Evolutionary conservation across 2,797 vertebrate species (phyloP), one percentile per base, ranked within the genome.

Genomic region (Mycteria americana): DNA sequence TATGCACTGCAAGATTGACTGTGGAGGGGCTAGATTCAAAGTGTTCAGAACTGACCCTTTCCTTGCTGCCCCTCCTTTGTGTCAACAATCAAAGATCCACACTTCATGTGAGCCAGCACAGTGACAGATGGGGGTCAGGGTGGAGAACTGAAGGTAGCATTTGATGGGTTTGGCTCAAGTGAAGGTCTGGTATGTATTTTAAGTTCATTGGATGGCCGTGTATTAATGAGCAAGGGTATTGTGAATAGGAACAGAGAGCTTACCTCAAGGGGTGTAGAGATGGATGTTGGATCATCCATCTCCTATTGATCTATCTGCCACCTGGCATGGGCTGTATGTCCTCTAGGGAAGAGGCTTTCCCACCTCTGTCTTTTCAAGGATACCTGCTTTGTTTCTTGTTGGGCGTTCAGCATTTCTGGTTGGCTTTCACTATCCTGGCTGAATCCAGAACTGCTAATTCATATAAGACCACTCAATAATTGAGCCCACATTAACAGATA

Each of bases 1-100:
- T 62, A 54, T 67, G 50, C 22, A 14, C 65, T 80, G 50, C 48
- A 73, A 51, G 69, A 63, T 39, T 0, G 2, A 15, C 62, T 74
- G 65, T 73, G 86, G 67, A 90, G 62, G 48, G 84, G 60, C 43
- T 78, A 31, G 80, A 90, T 75, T 95, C 87, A 81, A 83, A 96
- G 45, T 13, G 19, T 80, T 87, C 54, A 74, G 57, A 57, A 65
- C 64, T 68, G 80, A 50, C 13, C 63, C 30, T 68, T 76, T 67
- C 80, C 72, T 91, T 28, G 5, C 85, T 89, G 57, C 31, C 53
- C 27, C 57, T 94, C 50, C 53, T 93, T 82, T 85, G 50, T 89
- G 72, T 72, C 68, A 89, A 41, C n/a, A 39, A 25, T 24, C 46
- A 43, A 81, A 60, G 48, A 64, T 64, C 69, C 59, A 48, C 18